Conservation (phyloP, 2,113 vertebrate species). For the Salvelinus fontinalis region DNA sequence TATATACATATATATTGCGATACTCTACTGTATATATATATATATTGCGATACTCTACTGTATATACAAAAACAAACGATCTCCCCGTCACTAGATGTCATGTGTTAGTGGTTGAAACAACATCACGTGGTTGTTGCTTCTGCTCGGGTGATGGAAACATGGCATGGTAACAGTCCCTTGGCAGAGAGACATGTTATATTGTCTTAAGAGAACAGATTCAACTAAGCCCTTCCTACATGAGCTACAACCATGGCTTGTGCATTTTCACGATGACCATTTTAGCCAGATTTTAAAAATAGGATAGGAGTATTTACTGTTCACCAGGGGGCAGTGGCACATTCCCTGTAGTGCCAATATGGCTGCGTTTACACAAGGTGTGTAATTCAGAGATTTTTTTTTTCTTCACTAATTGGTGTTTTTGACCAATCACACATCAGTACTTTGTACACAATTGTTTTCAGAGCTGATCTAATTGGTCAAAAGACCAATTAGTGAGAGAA, state of each 20-base stretch:
- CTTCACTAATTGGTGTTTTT: too few species aligned
- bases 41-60: too few species aligned
- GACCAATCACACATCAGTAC: too few species aligned
- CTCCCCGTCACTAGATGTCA: too few species aligned
- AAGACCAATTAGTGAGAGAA: slow-evolving; percentile 2
- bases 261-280: background rate
- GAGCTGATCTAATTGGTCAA: too few species aligned
- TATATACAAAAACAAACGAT: too few species aligned
- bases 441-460: too few species aligned
- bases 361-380: too few species aligned
- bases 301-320: slow-evolving; percentile 37
- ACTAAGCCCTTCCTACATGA: background rate
- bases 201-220: background rate
- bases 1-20: too few species aligned
- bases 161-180: slow-evolving; percentile 48
- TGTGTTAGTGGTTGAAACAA: slow-evolving; percentile 24
- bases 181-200: background rate
- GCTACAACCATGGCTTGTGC: background rate
- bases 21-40: too few species aligned
- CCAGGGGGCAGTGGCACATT: slow-evolving; percentile 68
- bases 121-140: slow-evolving; percentile 21
- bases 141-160: slow-evolving; percentile 47
- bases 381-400: too few species aligned
- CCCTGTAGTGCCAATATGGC: too few species aligned
- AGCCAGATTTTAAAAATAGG: background rate